A percentile compares a stretch with the other conserved stretches of the same genome.
Conservation (phyloP, 2,888 invertebrate genomes). For the Ptychoptera albimana region DNA sequence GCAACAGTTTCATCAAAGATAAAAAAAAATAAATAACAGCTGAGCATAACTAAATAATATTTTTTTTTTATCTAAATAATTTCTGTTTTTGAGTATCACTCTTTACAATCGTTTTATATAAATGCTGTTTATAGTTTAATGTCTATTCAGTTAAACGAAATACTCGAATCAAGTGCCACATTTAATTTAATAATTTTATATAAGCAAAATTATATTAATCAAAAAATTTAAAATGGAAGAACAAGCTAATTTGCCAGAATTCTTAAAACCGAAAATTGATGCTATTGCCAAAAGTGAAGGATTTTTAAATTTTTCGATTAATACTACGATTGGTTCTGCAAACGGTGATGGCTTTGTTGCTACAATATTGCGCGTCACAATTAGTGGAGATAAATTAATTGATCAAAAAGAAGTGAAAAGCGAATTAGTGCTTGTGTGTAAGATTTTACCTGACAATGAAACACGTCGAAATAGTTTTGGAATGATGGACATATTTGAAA, state of each 20-base stretch:
- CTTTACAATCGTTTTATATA: too few species aligned
- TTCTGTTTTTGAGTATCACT: too few species aligned
- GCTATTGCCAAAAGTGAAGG: conserved; percentile 6
- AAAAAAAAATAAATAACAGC: too few species aligned
- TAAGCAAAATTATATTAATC: too few species aligned
- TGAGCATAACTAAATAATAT: too few species aligned
- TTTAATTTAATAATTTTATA: too few species aligned
- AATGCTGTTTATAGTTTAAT: too few species aligned
- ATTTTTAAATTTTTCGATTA: conserved; percentile 2
- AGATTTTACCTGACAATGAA: conserved; percentile 7
- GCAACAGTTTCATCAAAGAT: too few species aligned
- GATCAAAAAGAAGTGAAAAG: not conserved
- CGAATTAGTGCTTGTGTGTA: conserved; percentile 5
- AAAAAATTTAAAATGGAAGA: too few species aligned
- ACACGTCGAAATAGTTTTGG: conserved; percentile 5
- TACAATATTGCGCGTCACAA: conserved; percentile 3
- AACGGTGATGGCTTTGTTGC: conserved; percentile 8
- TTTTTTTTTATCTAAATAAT: too few species aligned
- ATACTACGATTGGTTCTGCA: conserved; percentile 4
- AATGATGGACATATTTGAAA: conserved; percentile 6
- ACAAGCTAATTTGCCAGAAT: not conserved
- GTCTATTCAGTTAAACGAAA: too few species aligned
- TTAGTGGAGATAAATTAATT: not conserved
- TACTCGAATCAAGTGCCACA: too few species aligned
- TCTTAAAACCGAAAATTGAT: not conserved